Evolutionary conservation across 2,888 invertebrate genomes (phyloP), one percentile per base, ranked within the genome.

Genomic region (Panopea generosa): DNA sequence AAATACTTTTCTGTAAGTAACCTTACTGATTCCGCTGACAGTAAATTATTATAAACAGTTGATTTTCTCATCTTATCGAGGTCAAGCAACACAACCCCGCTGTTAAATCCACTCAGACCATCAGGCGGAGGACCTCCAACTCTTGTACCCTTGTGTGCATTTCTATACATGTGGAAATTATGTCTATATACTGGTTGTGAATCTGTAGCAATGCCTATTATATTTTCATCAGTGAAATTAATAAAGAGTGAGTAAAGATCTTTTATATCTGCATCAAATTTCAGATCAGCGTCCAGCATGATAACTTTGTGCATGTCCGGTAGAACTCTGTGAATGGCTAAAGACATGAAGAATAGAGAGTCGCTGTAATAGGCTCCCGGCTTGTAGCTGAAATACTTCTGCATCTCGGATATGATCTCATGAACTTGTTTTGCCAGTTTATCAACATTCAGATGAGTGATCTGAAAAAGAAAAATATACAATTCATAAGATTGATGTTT

Each of bases 151-250:
- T 95, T 95, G 89, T 95, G 94, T 79, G 94, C 94, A 27, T 85
- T 82, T 6, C 96, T 94, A 90, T 96, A 96, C 59, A 94, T 91
- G 84, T 95, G 95, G 18, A 96, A 93, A 53, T 95, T 94, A 89
- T 96, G 96, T 49, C 95, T 94, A 91, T 97, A 97, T 0, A 96
- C 96, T 0, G 96, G 96, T 4, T 96, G 95, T 62, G 95, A 92
- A 90, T 97, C 96, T 0, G 95, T 95, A 9, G 88, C 92, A 20
- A 92, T 92, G 0, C 96, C 96, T 86, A 86, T 85, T 18, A 96
- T 90, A 77, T 95, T 94, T 57, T 94, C 93, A 0, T 93, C 83
- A 26, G 94, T 93, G 90, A 96, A 96, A 55, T 94, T 93, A 16
- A 95, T 92, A 90, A 97, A 97, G 86, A 95, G 94, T 16, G 94